Evolutionary conservation across 2,797 vertebrate species (phyloP), one percentile per base, ranked within the genome.

Genomic region (Dendrocincla fuliginosa): DNA sequence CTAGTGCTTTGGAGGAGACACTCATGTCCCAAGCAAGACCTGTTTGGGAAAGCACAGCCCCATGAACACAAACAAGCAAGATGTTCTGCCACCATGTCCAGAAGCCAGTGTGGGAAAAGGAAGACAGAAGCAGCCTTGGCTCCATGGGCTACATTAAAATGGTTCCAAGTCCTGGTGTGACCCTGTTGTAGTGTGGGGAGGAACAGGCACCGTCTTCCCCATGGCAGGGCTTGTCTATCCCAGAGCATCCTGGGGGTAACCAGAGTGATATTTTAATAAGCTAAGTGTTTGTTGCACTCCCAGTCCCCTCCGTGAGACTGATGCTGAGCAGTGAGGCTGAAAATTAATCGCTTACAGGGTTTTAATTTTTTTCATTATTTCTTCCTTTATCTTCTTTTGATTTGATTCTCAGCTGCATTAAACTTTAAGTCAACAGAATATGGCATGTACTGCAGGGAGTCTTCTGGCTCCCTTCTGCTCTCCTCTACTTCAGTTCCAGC

Each of bases 271-370:
- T 73, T 93, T 87, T 78, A 81, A 74, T 83, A 74, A 86, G 42
- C 47, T 53, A 23, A 82, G n/a, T 85, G 74, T 81, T 64, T 77
- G 30, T 30, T 69, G 50, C 44, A 46, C 79, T 56, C 69, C 50
- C 19, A 76, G 25, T 63, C 46, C 33, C 19, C 39, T 84, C 30
- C 41, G 57, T 59, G 75, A 70, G 82, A 53, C 32, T 35, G 64
- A 78, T 50, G 70, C 61, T 78, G 70, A 44, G 77, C 82, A 93
- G 52, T 2, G 50, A 82, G 69, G 84, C 84, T 91, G 83, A 91
- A 91, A 94, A 90, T 76, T 53, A 86, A 95, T 90, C 2, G 14
- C 68, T 90, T 89, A 50, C 33, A 71, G 86, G n/a, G 18, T 74
- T 91, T 89, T 78, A 27, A 30, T 11, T 59, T 59, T 71, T 18